These are phyloP conservation scores for Capricornis sumatraensis DNA, from an alignment of 2,113 vertebrate genomes.

Conservation along the genomic window DNA sequence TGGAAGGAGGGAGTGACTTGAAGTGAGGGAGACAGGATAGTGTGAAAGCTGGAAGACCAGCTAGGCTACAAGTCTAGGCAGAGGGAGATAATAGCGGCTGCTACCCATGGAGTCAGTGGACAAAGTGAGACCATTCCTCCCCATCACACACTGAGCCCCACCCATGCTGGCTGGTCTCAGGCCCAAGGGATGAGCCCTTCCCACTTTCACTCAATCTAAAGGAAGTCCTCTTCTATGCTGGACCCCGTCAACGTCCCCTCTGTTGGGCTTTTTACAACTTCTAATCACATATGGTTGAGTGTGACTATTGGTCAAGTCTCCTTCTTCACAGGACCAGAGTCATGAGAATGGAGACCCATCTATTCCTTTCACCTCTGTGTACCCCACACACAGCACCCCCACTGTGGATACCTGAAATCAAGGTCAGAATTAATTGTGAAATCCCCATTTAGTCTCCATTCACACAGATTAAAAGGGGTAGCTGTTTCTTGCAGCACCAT, in stretches of 20 bases:
- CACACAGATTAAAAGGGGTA: background rate
- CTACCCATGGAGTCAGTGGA: accelerated
- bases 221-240: background rate
- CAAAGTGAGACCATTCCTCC: background rate
- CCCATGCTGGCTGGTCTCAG: background rate
- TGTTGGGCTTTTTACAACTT: background rate
- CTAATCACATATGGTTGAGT: background rate
- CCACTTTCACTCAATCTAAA: background rate
- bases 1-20: accelerated
- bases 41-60: background rate
- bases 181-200: background rate
- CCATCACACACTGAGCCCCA: background rate
- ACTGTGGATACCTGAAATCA: background rate
- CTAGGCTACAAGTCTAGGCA: background rate
- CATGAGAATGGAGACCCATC: background rate
- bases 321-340: background rate
- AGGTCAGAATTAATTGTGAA: background rate
- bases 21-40: background rate
- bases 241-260: background rate
- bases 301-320: background rate
- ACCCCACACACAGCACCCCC: background rate
- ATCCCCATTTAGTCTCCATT: background rate
- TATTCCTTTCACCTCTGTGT: background rate
- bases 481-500: background rate
- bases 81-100: background rate